These are phyloP conservation scores for Cuniculus paca DNA, from an alignment of 2,797 vertebrate species.

Conservation along the genomic window DNA sequence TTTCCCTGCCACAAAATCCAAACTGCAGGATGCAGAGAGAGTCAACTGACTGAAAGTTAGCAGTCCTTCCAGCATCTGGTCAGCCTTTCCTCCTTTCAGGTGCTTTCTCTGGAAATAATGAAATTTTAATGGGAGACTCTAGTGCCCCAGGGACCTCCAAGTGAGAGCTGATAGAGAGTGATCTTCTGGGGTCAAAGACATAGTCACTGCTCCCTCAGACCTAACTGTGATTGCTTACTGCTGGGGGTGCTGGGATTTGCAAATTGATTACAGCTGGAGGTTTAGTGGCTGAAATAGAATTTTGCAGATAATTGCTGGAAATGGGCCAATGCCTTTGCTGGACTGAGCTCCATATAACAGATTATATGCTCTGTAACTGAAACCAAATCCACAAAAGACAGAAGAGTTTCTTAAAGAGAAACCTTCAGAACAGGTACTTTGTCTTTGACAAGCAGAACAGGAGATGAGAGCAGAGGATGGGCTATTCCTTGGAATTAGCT, in stretches of 20 bases:
- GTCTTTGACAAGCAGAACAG: neutral
- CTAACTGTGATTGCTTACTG: conserved; percentile 54
- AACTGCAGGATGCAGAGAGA: neutral
- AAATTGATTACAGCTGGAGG: conserved; percentile 80
- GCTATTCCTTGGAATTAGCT: conserved; percentile 1
- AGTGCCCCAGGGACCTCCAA: conserved; percentile 46
- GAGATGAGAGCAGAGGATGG: neutral
- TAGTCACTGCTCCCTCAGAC: conserved; percentile 28
- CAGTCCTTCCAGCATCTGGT: neutral
- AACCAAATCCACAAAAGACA: conserved; percentile 34
- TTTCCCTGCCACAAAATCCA: conserved; percentile 17
- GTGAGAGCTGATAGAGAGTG: neutral
- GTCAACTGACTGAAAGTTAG: conserved; percentile 42
- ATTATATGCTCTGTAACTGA: conserved; percentile 64
- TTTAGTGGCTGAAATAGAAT: conserved; percentile 75
- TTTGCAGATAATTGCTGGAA: conserved; percentile 83
- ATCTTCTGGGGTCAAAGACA: conserved; percentile 59
- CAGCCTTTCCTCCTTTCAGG: conserved; percentile 32
- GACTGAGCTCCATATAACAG: conserved; percentile 64
- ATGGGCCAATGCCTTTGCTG: conserved; percentile 62
- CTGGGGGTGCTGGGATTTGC: conserved; percentile 69
- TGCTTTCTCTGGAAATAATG: conserved; percentile 41
- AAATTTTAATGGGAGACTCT: conserved; percentile 50
- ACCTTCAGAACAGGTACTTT: conserved; percentile 41
- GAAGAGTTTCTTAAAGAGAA: conserved; percentile 56